Evolutionary conservation across 2,797 vertebrate genomes (phyloP), one percentile per base, ranked within the genome.

Genomic region (Crenuchus spilurus): DNA sequence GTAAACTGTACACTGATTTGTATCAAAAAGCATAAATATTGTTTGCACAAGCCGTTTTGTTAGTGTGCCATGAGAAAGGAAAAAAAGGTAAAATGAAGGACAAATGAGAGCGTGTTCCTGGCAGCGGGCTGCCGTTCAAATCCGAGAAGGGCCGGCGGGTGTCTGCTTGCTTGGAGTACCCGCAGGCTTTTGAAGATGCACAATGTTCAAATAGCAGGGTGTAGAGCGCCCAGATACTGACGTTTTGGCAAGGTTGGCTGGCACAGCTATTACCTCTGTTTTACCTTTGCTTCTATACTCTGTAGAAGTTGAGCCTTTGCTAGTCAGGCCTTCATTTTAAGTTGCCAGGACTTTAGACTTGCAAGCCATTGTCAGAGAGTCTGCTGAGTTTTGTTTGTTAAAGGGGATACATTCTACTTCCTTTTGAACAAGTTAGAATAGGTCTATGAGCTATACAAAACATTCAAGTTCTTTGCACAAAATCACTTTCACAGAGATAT

Each of bases 191-290:
- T 69, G 54, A 75, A 66, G 62, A 75, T 61, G 20, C 44, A 49
- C 18, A 10, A 67, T 63, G 72, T 72, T 74, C 41, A 33, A 61
- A 58, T 37, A 66, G 70, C 41, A 26, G 3, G 20, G 26, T 26
- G 48, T 35, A 52, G 63, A 48, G 64, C n/a, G 44, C 35, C 64
- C 63, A 44, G 72, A 55, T 60, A 49, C 51, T 22, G 64, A 9
- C 72, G 67, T 68, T 52, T 33, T 70, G 70, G 70, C 70, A 60
- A 14, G 54, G 44, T 80, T 67, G 39, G 61, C 67, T 48, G 62
- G 26, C 52, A 66, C 66, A 35, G 72, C 73, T 20, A 46, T 71
- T 62, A 78, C 69, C 52, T 65, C 71, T 65, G 49, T 46, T 75
- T 75, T 55, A 54, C 42, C 26, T 28, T 42, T 67, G 42, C 49